A percentile compares a stretch with the other conserved stretches of the same genome.
phyloP scores from a whole-genome alignment of 53 echinoderm and acorn worm genomes.

The Temnopleurus reevesii region DNA sequence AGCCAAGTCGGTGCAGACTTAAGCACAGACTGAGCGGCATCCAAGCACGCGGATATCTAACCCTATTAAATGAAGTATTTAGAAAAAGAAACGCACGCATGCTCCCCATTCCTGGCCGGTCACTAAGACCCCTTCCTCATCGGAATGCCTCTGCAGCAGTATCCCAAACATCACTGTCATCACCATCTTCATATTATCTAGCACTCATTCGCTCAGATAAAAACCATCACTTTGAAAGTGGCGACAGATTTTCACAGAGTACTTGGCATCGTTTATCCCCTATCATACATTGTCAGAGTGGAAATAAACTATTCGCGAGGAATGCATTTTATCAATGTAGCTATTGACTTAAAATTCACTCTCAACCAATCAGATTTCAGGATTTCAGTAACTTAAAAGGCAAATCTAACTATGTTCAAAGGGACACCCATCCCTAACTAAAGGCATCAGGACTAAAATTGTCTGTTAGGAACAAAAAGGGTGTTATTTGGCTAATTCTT shows the following conservation, averaged over 20 bases:
- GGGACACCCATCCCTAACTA: too few species aligned
- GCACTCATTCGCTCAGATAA: slow-evolving; percentile 17
- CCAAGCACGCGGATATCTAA: slow-evolving; percentile 16
- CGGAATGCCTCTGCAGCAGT: slow-evolving; percentile 12
- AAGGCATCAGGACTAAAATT: too few species aligned
- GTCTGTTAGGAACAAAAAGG: too few species aligned
- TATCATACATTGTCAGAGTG: too few species aligned
- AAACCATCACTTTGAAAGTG: background rate
- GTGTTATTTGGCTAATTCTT: too few species aligned
- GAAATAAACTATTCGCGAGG: too few species aligned
- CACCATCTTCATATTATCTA: slow-evolving; percentile 37
- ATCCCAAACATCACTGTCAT: slow-evolving; percentile 41
- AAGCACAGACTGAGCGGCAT: background rate
- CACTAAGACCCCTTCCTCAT: background rate
- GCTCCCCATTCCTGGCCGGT: slow-evolving; percentile 51
- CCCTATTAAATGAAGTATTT: slow-evolving; percentile 26
- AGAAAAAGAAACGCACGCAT: slow-evolving; percentile 36
- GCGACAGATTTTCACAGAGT: background rate
- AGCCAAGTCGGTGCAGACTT: background rate
- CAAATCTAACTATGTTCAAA: too few species aligned
- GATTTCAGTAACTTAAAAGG: too few species aligned
- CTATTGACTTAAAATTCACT: too few species aligned
- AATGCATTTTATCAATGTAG: too few species aligned
- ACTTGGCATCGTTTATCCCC: slow-evolving; percentile 29
- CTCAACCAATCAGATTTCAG: too few species aligned